Evolutionary conservation across 2,797 vertebrate genomes (phyloP), one percentile per base, ranked within the genome.

Genomic region (Pelobates cultripes): DNA sequence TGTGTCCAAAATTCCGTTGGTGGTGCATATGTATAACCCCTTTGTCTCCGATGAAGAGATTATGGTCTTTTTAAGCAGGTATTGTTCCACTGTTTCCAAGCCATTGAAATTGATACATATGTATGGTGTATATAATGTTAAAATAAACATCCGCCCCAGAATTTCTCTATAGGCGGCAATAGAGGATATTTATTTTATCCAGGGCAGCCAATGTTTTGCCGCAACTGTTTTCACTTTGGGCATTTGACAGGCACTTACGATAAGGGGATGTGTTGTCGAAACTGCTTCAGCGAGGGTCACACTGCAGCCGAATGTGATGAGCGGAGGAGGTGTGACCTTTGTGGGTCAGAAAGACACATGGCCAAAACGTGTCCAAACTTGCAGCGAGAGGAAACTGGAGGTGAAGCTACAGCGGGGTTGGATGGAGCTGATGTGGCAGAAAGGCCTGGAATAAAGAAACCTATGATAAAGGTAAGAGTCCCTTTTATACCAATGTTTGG

Each of bases 161-260:
- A 69, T 69, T 69, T 69, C 13, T 5, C 67, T 69, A 69, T 69
- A 4, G 67, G 40, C 3, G 67, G 67, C 10, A 69, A 69, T 43
- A 10, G 10, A 12, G 67, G 67, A 8, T 69, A 43, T 43, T 7
- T 60, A 14, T 60, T 14, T 60, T 60, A 60, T 15, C 57, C 7
- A n/a, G 57, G 14, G 10, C 57, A 60, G 14, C 67, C 67, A 4
- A 9, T 13, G 3, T 69, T 10, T 43, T 43, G 67, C 4, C 7
- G 67, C 3, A 43, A 43, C 13, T 42, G 41, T 43, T 43, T 10
- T 69, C 42, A 13, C 0, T 69, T 43, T 5, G 67, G 67, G 5
- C 40, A 69, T 15, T 43, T 41, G 4, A 43, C 8, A 15, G 12
- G 3, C 3, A 6, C 9, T 1, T 69, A 41, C 5, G 12, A 5